phyloP scores from a whole-genome alignment of 1,140 invertebrate genomes.

The Anadara kagoshimensis region DNA sequence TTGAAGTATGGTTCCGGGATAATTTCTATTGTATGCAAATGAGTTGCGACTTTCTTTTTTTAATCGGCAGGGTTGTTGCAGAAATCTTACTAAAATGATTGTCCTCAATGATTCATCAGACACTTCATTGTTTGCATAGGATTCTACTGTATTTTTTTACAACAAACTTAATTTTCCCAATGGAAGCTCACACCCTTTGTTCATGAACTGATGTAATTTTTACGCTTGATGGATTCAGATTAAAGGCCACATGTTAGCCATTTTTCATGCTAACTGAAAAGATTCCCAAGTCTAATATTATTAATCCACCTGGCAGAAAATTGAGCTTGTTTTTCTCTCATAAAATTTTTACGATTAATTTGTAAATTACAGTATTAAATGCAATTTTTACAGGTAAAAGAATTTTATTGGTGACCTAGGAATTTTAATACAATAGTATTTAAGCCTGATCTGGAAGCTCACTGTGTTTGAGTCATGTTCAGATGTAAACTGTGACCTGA shows the following conservation, averaged over 20 bases:
- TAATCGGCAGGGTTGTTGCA: background rate
- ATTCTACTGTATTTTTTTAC: conserved; percentile 1
- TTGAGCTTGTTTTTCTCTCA: no score
- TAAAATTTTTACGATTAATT: no score
- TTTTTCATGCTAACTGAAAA: conserved; percentile 4
- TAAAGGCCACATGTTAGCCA: conserved; percentile 4
- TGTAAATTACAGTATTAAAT: no score
- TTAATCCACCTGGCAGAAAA: conserved; percentile 10
- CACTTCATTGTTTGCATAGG: conserved; percentile 11
- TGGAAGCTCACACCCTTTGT: conserved; percentile 6
- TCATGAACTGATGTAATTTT: conserved; percentile 16
- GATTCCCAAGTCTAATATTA: no score
- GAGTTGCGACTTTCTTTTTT: conserved; percentile 14
- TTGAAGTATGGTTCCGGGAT: no score
- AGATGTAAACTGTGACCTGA: no score
- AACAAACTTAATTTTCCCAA: conserved; percentile 5
- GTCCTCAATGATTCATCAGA: conserved; percentile 6
- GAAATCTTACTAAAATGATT: conserved; percentile 3
- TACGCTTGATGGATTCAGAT: conserved; percentile 2
- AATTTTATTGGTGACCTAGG: no score
- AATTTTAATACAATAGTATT: no score
- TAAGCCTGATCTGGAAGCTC: no score
- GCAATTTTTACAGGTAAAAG: no score
- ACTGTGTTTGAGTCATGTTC: no score
- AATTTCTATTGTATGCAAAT: conserved; percentile 19